Percentiles rank a stretch among this genome's conserved stretches.
Conservation (phyloP, 1,140 invertebrate genomes). For the Papilio helenus region DNA sequence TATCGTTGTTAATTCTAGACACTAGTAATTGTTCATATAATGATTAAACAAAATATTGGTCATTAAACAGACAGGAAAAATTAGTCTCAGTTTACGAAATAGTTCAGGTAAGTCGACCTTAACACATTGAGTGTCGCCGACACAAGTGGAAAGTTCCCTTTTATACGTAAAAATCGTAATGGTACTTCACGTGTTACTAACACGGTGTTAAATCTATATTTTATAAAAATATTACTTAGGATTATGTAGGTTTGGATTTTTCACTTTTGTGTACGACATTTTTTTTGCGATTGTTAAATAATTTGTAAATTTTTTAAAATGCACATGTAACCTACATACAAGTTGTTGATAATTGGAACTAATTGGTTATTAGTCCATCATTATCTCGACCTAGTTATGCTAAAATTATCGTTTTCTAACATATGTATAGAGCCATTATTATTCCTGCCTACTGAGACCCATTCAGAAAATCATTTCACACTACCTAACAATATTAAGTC, state of each 20-base stretch:
- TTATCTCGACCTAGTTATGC: constrained; percentile 43
- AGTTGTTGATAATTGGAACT: constrained; percentile 52
- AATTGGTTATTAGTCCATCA: constrained; percentile 54
- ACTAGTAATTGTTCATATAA: neutral
- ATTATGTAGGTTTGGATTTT: constrained; percentile 9
- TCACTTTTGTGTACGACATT: neutral
- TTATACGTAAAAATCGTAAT: no score
- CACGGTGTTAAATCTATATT: neutral
- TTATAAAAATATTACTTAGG: neutral
- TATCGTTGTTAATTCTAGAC: neutral
- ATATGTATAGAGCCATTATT: neutral
- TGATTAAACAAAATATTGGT: neutral
- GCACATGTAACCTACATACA: constrained; percentile 37
- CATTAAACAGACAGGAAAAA: neutral
- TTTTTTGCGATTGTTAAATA: neutral
- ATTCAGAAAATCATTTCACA: constrained; percentile 21
- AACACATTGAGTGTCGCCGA: no score
- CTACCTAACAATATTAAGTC: neutral
- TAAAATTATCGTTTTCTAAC: constrained; percentile 9
- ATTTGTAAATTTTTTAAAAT: neutral
- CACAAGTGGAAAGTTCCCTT: no score
- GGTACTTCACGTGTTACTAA: no score
- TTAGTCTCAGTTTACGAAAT: neutral
- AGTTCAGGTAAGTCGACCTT: neutral
- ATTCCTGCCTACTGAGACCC: neutral